Percentiles rank a stretch among this genome's conserved stretches.
Evolutionary conservation across 1,140 invertebrate genomes (phyloP).

Genomic region (Caenorhabditis brenneri): DNA sequence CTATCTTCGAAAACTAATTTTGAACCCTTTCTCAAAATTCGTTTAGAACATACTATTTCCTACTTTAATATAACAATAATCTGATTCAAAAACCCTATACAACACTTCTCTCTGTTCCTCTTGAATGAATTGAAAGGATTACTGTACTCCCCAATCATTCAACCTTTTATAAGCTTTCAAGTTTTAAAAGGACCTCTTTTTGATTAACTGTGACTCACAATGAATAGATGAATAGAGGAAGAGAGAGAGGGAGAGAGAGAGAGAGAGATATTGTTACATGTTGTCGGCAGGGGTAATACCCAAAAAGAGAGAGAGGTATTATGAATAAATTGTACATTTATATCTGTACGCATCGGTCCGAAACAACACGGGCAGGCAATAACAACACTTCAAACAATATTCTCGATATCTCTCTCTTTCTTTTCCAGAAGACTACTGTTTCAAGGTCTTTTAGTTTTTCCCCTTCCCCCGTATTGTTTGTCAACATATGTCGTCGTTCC

Average conservation of each 20-base stretch:
- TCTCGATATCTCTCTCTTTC: conserved; percentile 17
- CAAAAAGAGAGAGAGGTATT: conserved; percentile 1
- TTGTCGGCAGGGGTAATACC: conserved; percentile 17
- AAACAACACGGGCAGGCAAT: neutral
- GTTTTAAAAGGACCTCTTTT: too few species aligned
- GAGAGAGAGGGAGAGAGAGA: too few species aligned
- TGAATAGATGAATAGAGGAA: neutral
- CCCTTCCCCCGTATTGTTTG: neutral
- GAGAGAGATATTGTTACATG: too few species aligned
- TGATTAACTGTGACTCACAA: neutral
- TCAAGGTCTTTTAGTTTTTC: neutral
- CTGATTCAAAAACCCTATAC: too few species aligned
- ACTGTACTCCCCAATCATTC: neutral
- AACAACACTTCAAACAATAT: conserved; percentile 22
- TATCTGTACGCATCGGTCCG: conserved; percentile 39
- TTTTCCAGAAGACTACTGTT: neutral
- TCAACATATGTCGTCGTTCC: conserved; percentile 16
- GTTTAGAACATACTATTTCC: too few species aligned
- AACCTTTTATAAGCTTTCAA: too few species aligned
- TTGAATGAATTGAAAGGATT: neutral
- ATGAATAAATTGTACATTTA: conserved; percentile 22
- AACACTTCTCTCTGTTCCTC: neutral
- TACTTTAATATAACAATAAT: too few species aligned
- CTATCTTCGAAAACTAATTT: too few species aligned
- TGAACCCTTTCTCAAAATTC: too few species aligned